Evolutionary conservation across 64 coral and sea anemone species (phyloP), one percentile per base, ranked within the genome.

Genomic region (Dendronephthya gigantea): DNA sequence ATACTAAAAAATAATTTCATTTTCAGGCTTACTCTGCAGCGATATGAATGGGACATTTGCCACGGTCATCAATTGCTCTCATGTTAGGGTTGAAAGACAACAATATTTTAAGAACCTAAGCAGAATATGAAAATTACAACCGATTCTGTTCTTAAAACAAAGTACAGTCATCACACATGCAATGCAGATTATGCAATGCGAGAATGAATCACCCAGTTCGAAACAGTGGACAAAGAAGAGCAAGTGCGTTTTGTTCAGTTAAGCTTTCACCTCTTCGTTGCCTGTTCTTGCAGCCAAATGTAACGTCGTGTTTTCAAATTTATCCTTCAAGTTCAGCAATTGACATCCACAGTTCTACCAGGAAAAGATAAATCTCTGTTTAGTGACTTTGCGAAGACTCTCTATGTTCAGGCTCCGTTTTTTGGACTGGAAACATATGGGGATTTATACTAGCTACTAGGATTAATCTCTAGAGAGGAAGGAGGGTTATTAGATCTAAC

Each of bases 251-350:
- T n/a, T n/a, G n/a, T 45, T 45, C 11, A 11, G 41, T 45, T 4
- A 45, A 6, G 11, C 41, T 45, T 45, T 34, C 17, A 79, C 72
- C 32, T 79, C 72, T 16, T 16, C 72, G 22, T 79, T 79, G 30
- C 72, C 72, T 12, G 19, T 79, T 39, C 29, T 79, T 79, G 72
- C 72, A 79, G 72, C 72, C 13, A 79, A 17, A 79, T 79, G 72
- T 35, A 79, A 79, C 0, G 72, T 15, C 8, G 72, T 79, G 9
- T 29, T 79, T 79, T 79, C 72, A 29, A 36, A 28, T 29, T 79
- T 79, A 29, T 79, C 72, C 37, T 39, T 79, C 72, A 79, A 33
- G 2, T 79, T 33, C 30, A 79, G 32, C 8, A 79, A 1, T 79
- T 29, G 15, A 36, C 29, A 19, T 3, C 32, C 32, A n/a, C n/a